Conservation (phyloP, 92 coral and sea anemone species). For the Anthopleura xanthogrammica region DNA sequence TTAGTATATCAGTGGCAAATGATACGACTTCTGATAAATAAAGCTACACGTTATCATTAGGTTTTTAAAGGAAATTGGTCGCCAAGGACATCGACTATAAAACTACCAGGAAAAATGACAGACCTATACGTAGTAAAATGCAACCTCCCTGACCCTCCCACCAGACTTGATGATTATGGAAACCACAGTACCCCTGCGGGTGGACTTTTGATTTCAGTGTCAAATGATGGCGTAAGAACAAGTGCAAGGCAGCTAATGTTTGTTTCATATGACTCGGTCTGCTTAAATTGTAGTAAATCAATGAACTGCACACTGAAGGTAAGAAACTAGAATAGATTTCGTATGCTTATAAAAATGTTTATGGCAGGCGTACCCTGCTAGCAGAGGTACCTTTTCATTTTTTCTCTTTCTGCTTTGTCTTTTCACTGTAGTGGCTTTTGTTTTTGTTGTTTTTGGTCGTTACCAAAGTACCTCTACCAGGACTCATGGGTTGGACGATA, state of each 20-base stretch:
- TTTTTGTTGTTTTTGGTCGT: too few species aligned
- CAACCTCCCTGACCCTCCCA: conserved; percentile 51
- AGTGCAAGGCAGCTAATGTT: conserved; percentile 30
- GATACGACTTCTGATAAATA: too few species aligned
- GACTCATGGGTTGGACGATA: too few species aligned
- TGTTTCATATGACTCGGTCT: conserved; percentile 56
- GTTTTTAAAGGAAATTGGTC: conserved; percentile 37
- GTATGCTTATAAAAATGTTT: too few species aligned
- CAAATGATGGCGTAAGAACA: conserved; percentile 37
- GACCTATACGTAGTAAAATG: conserved; percentile 51
- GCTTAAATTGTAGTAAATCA: conserved; percentile 44
- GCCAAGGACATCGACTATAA: conserved; percentile 22
- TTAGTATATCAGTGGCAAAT: too few species aligned
- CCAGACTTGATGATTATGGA: conserved; percentile 31
- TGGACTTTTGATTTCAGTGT: conserved; percentile 41
- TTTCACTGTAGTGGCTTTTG: too few species aligned
- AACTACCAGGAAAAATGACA: conserved; percentile 30
- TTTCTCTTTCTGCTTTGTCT: too few species aligned
- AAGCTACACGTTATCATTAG: not conserved
- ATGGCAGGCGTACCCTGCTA: too few species aligned
- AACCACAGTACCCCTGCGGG: conserved; percentile 46
- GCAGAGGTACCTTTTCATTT: too few species aligned
- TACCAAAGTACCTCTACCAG: too few species aligned
- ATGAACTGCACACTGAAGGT: conserved; percentile 44
- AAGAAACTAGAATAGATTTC: not conserved